Evolutionary conservation across 2,888 invertebrate genomes (phyloP), one percentile per base, ranked within the genome.

Genomic region (Keiferia lycopersicella): DNA sequence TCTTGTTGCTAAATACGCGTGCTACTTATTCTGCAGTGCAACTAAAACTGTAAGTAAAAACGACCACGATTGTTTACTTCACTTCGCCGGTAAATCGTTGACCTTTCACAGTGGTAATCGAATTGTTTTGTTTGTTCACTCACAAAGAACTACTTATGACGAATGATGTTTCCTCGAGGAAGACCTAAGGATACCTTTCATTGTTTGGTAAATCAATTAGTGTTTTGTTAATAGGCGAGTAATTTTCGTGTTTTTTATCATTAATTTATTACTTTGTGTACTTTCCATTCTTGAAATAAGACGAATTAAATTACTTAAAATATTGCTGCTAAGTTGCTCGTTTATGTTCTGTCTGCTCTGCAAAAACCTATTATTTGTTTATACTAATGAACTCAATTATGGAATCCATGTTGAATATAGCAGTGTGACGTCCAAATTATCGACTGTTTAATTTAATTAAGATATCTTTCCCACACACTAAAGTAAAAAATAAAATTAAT

Each of bases 71-170:
- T 22, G 63, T 68, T 69, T 67, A 69, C 67, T 65, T 58, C 56
- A 18, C 38, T 8, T 38, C 58, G 39, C 45, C 34, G 62, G 45
- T 7, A 12, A 57, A 48, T 30, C 62, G 11, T 60, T 62, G 62
- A 63, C 71, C 69, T 71, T 64, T 64, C 30, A 26, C 58, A 34
- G 60, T 67, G 30, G 51, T 60, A 66, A 68, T 62, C 51, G 67
- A 64, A 63, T 65, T 65, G 63, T 65, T 70, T 72, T 71, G 73
- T 72, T 57, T 65, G 68, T 66, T 58, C 62, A 62, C 12, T 57
- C 53, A 61, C 62, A 50, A 61, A 59, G 51, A 22, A 11, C 51
- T 1, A 45, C 12, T 56, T 11, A 56, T 56, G 56, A 56, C 30
- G 30, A 63, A 61, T 63, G 65, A 64, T 58, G 67, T 62, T 68